These are phyloP conservation scores for Meloe dianella DNA, from an alignment of 2,888 invertebrate genomes.

Conservation along the genomic window DNA sequence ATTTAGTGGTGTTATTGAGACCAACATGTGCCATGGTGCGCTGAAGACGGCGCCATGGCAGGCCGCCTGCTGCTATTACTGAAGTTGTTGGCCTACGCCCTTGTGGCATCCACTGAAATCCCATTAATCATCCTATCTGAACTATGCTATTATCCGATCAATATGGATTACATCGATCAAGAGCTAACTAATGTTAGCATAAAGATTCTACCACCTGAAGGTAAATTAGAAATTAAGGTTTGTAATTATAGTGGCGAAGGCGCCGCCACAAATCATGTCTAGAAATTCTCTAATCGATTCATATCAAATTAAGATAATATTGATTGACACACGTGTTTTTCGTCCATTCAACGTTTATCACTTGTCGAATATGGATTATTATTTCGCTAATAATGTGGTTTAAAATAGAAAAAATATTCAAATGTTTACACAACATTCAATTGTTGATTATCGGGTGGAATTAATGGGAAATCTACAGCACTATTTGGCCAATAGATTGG, in stretches of 20 bases:
- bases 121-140: constrained; percentile 62
- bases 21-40: constrained; percentile 50
- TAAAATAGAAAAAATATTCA: too few relatives aligned
- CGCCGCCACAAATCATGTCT: too few relatives aligned
- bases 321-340: too few relatives aligned
- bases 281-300: background rate
- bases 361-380: too few relatives aligned
- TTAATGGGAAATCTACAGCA: too few relatives aligned
- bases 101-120: constrained; percentile 60
- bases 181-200: constrained; percentile 66
- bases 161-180: constrained; percentile 68
- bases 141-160: constrained; percentile 61
- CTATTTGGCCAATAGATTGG: background rate
- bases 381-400: too few relatives aligned
- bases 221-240: constrained; percentile 41
- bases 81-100: constrained; percentile 65
- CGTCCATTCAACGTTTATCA: too few relatives aligned
- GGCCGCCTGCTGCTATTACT: constrained; percentile 61
- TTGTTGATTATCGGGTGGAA: too few relatives aligned
- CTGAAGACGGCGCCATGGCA: constrained; percentile 54
- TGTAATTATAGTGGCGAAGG: background rate
- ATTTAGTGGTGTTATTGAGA: constrained; percentile 15
- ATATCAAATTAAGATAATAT: too few relatives aligned
- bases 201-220: constrained; percentile 54
- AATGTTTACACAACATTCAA: too few relatives aligned